These are phyloP conservation scores for Percina caprodes DNA, from an alignment of 2,113 vertebrate species.

Conservation along the genomic window DNA sequence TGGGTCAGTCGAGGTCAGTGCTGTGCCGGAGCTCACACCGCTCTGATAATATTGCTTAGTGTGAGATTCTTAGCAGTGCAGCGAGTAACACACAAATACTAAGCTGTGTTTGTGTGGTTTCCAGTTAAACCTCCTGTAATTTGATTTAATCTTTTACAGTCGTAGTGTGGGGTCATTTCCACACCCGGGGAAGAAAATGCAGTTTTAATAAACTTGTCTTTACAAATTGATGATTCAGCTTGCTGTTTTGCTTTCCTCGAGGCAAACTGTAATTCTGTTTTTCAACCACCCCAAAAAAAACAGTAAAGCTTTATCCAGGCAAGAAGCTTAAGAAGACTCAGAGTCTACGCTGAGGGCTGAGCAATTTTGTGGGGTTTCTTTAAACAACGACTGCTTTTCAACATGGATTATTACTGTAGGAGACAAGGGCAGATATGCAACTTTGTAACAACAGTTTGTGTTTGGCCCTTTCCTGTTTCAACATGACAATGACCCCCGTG, in stretches of 20 bases:
- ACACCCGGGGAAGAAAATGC: background rate
- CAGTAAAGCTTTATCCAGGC: constrained; percentile 19
- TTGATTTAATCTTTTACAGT: background rate
- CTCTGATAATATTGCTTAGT: background rate
- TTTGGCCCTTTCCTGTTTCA: background rate
- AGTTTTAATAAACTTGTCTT: background rate
- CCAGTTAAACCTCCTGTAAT: background rate
- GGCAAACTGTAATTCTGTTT: background rate
- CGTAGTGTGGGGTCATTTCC: background rate
- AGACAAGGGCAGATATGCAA: no score
- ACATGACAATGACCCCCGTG: background rate
- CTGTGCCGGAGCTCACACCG: background rate
- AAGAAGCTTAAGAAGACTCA: constrained; percentile 12
- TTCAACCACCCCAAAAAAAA: background rate
- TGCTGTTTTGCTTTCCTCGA: background rate
- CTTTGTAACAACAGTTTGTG: background rate
- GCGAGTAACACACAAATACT: background rate
- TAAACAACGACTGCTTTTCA: constrained; percentile 9
- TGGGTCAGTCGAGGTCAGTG: background rate
- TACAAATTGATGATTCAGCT: background rate
- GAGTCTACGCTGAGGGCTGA: constrained; percentile 6
- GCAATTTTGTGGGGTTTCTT: background rate
- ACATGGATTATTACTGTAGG: background rate
- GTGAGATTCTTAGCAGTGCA: background rate
- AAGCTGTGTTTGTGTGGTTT: background rate